Percentiles rank a stretch among this genome's conserved stretches.
Conservation (phyloP, 2,797 vertebrate genomes). For the Paguma larvata region DNA sequence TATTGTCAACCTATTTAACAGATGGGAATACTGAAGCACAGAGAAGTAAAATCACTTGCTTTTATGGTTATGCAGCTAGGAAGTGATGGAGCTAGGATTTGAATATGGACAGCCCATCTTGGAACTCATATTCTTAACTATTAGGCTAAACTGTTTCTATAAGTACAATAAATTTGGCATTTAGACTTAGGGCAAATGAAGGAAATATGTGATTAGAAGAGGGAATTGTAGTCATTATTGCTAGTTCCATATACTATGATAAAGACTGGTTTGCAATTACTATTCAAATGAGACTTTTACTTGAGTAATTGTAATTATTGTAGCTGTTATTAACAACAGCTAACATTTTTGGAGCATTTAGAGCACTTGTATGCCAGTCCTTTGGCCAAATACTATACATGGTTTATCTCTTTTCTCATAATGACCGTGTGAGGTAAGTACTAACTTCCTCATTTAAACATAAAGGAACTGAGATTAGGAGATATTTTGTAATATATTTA, state of each 20-base stretch:
- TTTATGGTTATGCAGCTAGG: neutral
- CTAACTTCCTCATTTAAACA: neutral
- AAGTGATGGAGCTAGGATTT: neutral
- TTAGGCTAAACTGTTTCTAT: neutral
- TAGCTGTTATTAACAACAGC: neutral
- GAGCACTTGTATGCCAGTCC: conserved; percentile 18
- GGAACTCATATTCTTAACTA: neutral
- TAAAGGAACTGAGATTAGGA: conserved; percentile 49
- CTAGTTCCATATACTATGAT: neutral
- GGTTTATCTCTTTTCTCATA: conserved; percentile 59
- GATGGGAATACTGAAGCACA: neutral
- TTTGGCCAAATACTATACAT: conserved; percentile 58
- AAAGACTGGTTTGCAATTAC: neutral
- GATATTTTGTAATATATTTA: neutral
- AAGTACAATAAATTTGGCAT: conserved; percentile 1
- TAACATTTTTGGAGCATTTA: conserved; percentile 65
- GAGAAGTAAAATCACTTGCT: neutral
- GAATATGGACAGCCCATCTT: neutral
- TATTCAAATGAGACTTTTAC: conserved; percentile 5
- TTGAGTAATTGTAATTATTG: conserved; percentile 28
- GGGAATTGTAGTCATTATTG: neutral
- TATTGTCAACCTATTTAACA: conserved; percentile 18
- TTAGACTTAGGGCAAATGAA: conserved; percentile 17
- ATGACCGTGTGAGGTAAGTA: conserved; percentile 73
- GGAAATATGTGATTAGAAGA: neutral